Base-by-base conservation (phyloP, 2,113 vertebrate genomes). In the Oreotragus oreotragus region DNA sequence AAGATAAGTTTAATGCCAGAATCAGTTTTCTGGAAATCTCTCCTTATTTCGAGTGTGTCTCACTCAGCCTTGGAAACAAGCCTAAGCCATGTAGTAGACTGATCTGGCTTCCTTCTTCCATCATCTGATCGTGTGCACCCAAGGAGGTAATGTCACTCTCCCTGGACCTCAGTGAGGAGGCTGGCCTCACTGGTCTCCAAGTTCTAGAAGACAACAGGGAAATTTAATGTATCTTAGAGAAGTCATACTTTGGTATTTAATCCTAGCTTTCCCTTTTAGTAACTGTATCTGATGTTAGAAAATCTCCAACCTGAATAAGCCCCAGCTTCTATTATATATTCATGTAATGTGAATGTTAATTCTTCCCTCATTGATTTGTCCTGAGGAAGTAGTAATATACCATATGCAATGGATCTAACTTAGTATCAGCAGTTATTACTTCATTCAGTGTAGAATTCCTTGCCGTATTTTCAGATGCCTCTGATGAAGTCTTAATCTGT, bases 81-180 rank as follows among this genome's bases (percentile, higher is more conserved):
- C 33, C 15, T 81, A 30, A 83, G 16, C 3, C 11, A 27, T 8
- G 3, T 2, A 4, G 30, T 19, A 55, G 28, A 11, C 27, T 45
- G 6, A 5, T 23, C 30, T 36, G 58, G 27, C 1, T 13, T 57
- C 60, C 36, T 49, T 15, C 21, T 60, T 2, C 53, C 12, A 28
- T 43, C 6, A 23, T 23, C 39, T 55, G 14, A 19, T 5, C 19
- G 0, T 15, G 1, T 62, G 2, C 1, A 0, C 27, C 55, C 14
- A 17, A 19, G 36, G 15, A 60, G 73, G 70, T 16, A 7, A 36
- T 58, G 66, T 87, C 3, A 17, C 14, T 88, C 0, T 14, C 6
- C 11, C 2, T 28, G 33, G 7, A 28, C 10, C 77, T 85, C 15
- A 33, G 39, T 17, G 2, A 85, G 2, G 10, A 45, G 33, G 15